These are phyloP conservation scores for Tachypleus tridentatus DNA, from an alignment of 1,140 invertebrate genomes.

Conservation along the genomic window DNA sequence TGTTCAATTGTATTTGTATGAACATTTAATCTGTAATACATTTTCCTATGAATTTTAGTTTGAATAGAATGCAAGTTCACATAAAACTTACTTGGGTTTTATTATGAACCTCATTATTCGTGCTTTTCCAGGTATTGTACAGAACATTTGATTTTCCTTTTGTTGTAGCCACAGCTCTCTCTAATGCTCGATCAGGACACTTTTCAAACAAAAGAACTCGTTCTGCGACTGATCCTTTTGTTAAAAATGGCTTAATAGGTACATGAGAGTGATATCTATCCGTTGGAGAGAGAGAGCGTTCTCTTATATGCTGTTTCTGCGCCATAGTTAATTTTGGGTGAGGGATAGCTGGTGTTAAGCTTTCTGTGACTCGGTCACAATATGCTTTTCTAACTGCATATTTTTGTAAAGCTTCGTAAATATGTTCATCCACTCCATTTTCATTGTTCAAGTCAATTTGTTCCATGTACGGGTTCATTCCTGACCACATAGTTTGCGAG, in stretches of 20 bases:
- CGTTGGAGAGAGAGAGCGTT: conserved; percentile 23
- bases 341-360: conserved; percentile 36
- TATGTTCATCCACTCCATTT: conserved; percentile 21
- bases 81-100: conserved; percentile 52
- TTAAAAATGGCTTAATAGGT: conserved; percentile 71
- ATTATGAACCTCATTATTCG: conserved; percentile 45
- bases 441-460: conserved; percentile 21
- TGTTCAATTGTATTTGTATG: no score
- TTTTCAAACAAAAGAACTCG: conserved; percentile 82
- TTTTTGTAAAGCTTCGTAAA: conserved; percentile 11
- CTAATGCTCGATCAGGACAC: conserved; percentile 47
- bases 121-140: conserved; percentile 42
- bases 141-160: conserved; percentile 13
- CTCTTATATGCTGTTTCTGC: conserved; percentile 49
- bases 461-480: conserved; percentile 8
- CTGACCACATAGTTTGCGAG: conserved; percentile 9
- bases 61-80: no score
- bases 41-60: no score
- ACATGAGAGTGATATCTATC: conserved; percentile 29
- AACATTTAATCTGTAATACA: no score
- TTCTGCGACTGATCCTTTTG: conserved; percentile 79
- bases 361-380: no score
- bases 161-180: conserved; percentile 29
- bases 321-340: conserved; percentile 52
- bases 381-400: no score